phyloP scores from a whole-genome alignment of 2,797 vertebrate species.

The Apodemus agrarius region DNA sequence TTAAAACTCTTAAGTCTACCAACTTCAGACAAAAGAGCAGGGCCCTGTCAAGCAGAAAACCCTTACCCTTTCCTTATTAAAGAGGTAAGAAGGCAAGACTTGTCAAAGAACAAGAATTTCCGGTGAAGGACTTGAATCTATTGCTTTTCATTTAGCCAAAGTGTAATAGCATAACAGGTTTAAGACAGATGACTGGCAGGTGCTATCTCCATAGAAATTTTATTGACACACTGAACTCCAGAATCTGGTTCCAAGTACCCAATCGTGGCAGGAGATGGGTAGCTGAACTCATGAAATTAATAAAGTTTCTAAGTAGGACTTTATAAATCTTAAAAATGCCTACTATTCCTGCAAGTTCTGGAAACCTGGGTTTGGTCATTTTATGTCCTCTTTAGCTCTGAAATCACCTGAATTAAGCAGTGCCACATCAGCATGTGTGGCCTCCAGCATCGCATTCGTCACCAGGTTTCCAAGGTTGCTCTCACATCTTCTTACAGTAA shows the following conservation, averaged over 20 bases:
- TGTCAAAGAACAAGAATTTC: background rate
- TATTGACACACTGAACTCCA: background rate
- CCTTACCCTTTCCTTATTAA: background rate
- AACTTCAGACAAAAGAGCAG: background rate
- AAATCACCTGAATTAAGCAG: constrained; percentile 74
- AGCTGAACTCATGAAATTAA: background rate
- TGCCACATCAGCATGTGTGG: constrained; percentile 72
- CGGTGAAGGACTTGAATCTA: background rate
- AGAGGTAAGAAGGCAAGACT: background rate
- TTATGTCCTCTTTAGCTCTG: background rate
- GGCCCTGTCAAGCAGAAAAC: background rate
- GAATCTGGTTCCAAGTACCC: background rate
- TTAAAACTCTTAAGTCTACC: background rate
- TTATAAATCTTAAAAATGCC: background rate
- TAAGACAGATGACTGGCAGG: background rate
- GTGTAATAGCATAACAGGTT: background rate
- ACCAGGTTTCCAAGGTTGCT: constrained; percentile 77
- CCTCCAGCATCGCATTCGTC: constrained; percentile 76
- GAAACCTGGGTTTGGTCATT: background rate
- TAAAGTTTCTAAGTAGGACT: background rate
- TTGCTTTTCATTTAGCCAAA: background rate
- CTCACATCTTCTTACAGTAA: constrained; percentile 73
- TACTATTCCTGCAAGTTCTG: background rate
- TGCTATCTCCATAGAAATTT: constrained; percentile 4
- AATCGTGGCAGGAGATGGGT: background rate